Conservation (phyloP, 2,113 vertebrate species). For the Felis chaus region DNA sequence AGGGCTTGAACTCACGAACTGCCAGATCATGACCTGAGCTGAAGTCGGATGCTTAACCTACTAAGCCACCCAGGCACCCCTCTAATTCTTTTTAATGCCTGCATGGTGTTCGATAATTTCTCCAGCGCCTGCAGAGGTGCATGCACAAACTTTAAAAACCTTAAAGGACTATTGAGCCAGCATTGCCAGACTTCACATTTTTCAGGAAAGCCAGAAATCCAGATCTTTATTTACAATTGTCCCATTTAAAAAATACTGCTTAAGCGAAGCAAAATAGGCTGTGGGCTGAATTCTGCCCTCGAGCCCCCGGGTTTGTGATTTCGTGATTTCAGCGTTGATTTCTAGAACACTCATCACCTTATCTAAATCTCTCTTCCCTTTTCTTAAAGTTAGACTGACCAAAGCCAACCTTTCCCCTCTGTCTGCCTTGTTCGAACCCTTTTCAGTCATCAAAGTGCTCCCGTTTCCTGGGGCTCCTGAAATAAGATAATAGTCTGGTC, state of each 20-base stretch:
- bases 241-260: neutral
- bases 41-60: no score
- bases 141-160: neutral
- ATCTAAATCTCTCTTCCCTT: neutral
- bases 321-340: neutral
- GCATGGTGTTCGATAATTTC: neutral
- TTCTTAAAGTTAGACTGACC: neutral
- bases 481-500: neutral
- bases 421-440: neutral
- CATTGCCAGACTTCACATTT: conserved; percentile 14
- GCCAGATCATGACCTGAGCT: no score
- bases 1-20: no score
- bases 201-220: conserved; percentile 30
- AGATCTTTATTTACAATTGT: conserved; percentile 39
- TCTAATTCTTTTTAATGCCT: conserved; percentile 8
- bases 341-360: neutral
- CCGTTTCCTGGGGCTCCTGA: neutral
- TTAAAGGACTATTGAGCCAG: neutral
- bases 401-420: neutral
- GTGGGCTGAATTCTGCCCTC: neutral
- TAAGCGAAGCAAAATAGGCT: neutral
- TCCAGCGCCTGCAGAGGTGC: neutral
- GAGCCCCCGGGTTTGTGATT: neutral
- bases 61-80: no score
- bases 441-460: neutral